Evolutionary conservation across 2,888 invertebrate species (phyloP), one percentile per base, ranked within the genome.

Genomic region (Sicus ferrugineus): DNA sequence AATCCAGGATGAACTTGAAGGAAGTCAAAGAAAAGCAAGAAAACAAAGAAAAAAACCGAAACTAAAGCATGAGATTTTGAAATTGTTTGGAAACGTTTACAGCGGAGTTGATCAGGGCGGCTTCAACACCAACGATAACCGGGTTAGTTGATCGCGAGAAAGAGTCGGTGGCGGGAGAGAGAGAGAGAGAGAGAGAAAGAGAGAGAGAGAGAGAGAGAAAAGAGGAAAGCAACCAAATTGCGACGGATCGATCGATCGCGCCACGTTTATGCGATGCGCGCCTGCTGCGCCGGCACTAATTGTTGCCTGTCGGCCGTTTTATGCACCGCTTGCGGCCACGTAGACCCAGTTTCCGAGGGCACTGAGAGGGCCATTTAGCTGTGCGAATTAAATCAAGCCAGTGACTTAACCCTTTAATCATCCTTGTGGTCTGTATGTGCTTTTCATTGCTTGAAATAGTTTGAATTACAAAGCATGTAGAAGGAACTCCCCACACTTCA

Each of bases 281-380:
- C 61, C 65, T 59, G 72, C 66, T 63, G 66, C 34, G 68, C 68
- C 69, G 65, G 66, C 66, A 56, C 73, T 72, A 73, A 73, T 72
- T 68, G 71, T 34, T 3, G 52, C 48, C 21, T 31, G 50, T 28
- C 52, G 56, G 30, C 11, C 21, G 28, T 46, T 52, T 58, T 26
- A 30, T 14, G 21, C n/a, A 58, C 28, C 21, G 59, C 38, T 59
- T 31, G 50, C 71, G 71, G 70, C 68, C 69, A 72, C 58, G 62
- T 28, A 74, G 72, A 71, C 71, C 73, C 71, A 73, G 48, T 68
- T 73, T 70, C 70, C 56, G 64, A 61, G 65, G 54, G 62, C 52
- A 70, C 52, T 54, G 52, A 26, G n/a, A 50, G n/a, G n/a, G 30
- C 30, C 58, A 48, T 48, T 50, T 19, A 42, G 42, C 5, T 38